phyloP scores from a whole-genome alignment of 2,113 vertebrate species.

The Labrus mixtus region DNA sequence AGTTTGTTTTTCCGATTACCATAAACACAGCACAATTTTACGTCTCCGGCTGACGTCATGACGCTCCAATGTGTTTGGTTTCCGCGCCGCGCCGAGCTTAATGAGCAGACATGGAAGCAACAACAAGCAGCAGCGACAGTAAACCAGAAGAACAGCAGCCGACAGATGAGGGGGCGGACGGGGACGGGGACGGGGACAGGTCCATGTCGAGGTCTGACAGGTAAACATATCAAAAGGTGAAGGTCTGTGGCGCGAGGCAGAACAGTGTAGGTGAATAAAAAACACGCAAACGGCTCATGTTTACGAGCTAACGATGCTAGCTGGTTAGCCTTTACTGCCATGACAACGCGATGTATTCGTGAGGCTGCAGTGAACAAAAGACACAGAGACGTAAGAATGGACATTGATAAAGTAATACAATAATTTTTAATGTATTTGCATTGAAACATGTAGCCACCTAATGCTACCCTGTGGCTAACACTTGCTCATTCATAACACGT shows the following conservation, averaged over 20 bases:
- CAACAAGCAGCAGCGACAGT: constrained; percentile 11
- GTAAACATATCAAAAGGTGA: constrained; percentile 27
- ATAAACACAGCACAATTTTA: background rate
- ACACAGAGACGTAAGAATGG: background rate
- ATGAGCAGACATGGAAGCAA: constrained; percentile 57
- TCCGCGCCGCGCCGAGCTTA: constrained; percentile 47
- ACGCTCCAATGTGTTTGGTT: constrained; percentile 66
- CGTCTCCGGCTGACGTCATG: constrained; percentile 46
- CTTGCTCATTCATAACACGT: constrained; percentile 15
- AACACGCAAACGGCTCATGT: rapidly evolving
- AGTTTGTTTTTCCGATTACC: background rate
- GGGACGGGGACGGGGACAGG: constrained; percentile 54
- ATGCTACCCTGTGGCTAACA: background rate
- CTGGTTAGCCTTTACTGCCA: constrained; percentile 12
- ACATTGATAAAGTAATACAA: rapidly evolving
- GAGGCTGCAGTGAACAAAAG: constrained; percentile 30
- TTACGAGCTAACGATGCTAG: constrained; percentile 21
- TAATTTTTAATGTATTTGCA: too few relatives aligned
- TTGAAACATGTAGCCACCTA: too few relatives aligned
- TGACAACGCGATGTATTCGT: constrained; percentile 18
- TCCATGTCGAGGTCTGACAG: constrained; percentile 75
- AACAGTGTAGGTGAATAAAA: background rate
- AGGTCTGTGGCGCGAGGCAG: rapidly evolving
- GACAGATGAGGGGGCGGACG: constrained; percentile 19
- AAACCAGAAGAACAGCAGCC: constrained; percentile 36